Conservation (phyloP, 2,888 invertebrate species). For the Odontothrips loti region DNA sequence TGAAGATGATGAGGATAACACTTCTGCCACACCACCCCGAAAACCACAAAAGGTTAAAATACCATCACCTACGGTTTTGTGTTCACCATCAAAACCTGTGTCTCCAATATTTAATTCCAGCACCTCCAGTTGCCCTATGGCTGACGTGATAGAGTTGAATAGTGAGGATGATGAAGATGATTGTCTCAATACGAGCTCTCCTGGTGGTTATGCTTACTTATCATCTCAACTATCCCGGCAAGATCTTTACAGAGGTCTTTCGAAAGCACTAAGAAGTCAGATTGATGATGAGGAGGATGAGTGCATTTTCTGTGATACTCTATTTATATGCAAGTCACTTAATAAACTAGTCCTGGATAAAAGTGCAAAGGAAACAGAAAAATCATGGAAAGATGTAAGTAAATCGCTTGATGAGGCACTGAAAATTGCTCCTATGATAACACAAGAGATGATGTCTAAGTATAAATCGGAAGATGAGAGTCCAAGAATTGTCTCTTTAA, state of each 20-base stretch:
- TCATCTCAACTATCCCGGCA: not conserved
- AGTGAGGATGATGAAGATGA: not conserved
- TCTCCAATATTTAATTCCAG: not conserved
- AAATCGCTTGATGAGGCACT: not conserved
- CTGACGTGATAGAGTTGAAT: not conserved
- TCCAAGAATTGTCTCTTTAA: not conserved
- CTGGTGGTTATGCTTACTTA: not conserved
- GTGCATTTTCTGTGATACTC: not conserved
- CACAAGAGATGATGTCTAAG: not conserved
- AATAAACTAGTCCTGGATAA: not conserved
- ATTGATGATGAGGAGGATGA: not conserved
- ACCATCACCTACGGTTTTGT: not conserved
- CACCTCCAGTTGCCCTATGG: not conserved
- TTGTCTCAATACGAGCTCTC: not conserved
- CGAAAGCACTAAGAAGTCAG: not conserved
- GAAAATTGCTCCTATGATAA: not conserved
- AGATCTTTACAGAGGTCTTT: not conserved
- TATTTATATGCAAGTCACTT: not conserved
- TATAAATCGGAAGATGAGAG: not conserved
- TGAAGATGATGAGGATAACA: slow-evolving; percentile 11
- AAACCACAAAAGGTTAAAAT: not conserved
- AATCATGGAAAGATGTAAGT: not conserved
- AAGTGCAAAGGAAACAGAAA: not conserved
- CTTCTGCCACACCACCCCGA: not conserved
- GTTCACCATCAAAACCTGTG: not conserved